Base-by-base conservation (phyloP, 2,797 vertebrate genomes). In the Siniperca scherzeri region DNA sequence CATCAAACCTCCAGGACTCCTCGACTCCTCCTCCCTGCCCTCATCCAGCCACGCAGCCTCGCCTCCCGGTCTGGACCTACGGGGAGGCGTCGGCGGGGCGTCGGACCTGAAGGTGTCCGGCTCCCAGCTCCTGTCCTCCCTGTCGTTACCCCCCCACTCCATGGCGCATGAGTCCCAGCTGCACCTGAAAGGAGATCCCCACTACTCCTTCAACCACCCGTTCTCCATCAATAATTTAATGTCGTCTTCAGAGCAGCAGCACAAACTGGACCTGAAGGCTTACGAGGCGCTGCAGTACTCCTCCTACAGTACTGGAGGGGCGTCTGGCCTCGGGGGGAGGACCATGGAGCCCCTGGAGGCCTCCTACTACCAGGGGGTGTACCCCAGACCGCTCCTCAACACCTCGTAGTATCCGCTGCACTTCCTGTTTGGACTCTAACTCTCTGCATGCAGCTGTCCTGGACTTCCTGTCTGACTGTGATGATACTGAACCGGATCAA, bases 221-320 rank as follows among this genome's bases (percentile, higher is more conserved):
- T 99, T 99, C 94, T 99, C 98, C 93, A 99, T 99, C 95, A 98
- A 99, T 95, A 99, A 99, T 93, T 96, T 99, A 89, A 99, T 99
- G 98, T 99, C 98, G 21, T 97, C 98, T 59, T 97, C 98, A 0
- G 97, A 99, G 92, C 98, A 99, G 93, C 98, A 99, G 93, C 98
- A 99, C 96, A 99, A 99, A 97, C 95, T 99, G 96, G 98, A 99
- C 96, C 97, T 98, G 95, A 99, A 99, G 96, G 97, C 98, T 1
- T 99, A 99, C 9, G 98, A 99, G 92, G 89, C 92, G 0, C 85
- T 92, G 77, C 92, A 93, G 95, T 98, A 98, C 94, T 97, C 97
- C 14, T 97, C 97, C 74, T 99, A 99, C 44, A 92, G 97, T 40
- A 90, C 96, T 14, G 92, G 96, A 13, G 89, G 40, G 88, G 94